Evolutionary conservation across 2,113 vertebrate genomes (phyloP).

Genomic region (Eulacestoma nigropectus): DNA sequence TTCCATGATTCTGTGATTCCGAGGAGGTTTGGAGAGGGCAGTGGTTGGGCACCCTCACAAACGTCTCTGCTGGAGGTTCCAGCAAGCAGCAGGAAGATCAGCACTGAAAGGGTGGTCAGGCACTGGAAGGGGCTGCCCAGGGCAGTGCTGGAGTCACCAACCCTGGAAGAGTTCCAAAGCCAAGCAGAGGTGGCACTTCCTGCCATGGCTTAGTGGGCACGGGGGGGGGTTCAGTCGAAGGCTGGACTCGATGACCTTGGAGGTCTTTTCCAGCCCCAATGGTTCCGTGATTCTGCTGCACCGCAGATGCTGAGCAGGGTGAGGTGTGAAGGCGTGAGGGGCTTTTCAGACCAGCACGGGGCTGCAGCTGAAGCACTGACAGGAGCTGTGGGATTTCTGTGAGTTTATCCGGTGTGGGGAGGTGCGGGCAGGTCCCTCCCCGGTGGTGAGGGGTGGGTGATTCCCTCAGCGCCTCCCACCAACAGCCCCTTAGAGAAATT

Average conservation of each 20-base stretch:
- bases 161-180: fast-evolving
- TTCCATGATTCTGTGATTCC: fast-evolving
- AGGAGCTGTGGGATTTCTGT: not conserved
- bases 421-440: not conserved
- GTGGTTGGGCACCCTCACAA: not conserved
- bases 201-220: not conserved
- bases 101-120: not conserved
- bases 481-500: not conserved
- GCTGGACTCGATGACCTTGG: not conserved
- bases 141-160: not conserved
- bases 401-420: not conserved
- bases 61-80: not conserved
- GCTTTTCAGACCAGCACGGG: not conserved
- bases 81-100: not conserved
- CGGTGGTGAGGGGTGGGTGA: not conserved
- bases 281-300: not conserved
- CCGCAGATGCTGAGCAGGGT: fast-evolving
- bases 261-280: not conserved
- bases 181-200: not conserved
- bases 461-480: not conserved
- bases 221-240: fast-evolving
- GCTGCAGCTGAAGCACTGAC: not conserved
- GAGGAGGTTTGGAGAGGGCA: not conserved
- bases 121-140: not conserved
- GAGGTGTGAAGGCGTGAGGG: not conserved